phyloP scores from a whole-genome alignment of 2,113 vertebrate species.

The Ailurus styani region DNA sequence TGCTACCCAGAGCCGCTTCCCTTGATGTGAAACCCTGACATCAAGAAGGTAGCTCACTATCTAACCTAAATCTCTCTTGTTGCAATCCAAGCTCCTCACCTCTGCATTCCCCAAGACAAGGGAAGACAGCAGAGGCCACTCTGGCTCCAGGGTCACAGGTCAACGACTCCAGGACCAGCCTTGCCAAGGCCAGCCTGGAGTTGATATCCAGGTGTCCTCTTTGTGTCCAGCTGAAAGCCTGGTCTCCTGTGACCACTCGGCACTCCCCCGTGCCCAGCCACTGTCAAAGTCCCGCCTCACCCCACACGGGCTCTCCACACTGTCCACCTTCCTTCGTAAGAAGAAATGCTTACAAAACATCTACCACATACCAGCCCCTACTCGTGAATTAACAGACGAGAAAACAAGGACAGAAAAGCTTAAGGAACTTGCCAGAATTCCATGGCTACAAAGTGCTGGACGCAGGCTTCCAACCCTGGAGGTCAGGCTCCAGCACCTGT shows the following conservation, averaged over 20 bases:
- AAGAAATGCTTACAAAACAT: not conserved
- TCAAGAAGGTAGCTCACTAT: not conserved
- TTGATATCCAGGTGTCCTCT: not conserved
- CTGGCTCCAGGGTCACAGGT: not conserved
- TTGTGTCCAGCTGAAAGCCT: not conserved
- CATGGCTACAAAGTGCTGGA: not conserved
- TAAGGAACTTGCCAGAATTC: not conserved
- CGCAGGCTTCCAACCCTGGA: not conserved
- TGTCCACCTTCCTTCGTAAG: not conserved
- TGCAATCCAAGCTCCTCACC: not conserved
- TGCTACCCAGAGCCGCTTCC: not conserved
- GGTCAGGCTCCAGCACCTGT: not conserved
- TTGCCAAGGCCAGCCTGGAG: not conserved
- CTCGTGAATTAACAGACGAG: not conserved
- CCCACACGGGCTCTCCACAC: not conserved
- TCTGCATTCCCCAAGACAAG: not conserved
- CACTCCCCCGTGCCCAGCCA: not conserved
- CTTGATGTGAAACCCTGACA: not conserved
- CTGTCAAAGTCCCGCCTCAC: not conserved
- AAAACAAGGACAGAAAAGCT: not conserved
- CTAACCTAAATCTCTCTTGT: conserved; percentile 46
- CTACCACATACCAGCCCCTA: not conserved
- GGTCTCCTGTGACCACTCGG: not conserved
- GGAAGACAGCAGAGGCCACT: not conserved
- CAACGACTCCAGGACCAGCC: not conserved